These are phyloP conservation scores for Drosophila stalkeri DNA, from an alignment of 2,888 invertebrate species.

Conservation along the genomic window DNA sequence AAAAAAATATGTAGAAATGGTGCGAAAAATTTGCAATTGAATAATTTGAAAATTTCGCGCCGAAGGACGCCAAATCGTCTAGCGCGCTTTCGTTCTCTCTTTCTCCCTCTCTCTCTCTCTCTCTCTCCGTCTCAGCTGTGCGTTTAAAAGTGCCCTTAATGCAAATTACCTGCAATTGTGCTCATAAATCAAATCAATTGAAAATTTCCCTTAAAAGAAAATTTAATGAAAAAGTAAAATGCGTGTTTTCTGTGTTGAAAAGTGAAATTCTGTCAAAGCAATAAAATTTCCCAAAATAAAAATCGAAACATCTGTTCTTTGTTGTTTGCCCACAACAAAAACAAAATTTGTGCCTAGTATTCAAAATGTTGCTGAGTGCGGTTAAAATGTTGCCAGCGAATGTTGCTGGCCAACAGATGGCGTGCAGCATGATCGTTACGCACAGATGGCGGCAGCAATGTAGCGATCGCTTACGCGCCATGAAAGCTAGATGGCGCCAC, in stretches of 20 bases:
- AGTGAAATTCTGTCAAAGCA: slow-evolving; percentile 73
- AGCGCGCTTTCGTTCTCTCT: background rate
- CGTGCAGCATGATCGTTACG: slow-evolving; percentile 20
- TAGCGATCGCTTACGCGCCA: slow-evolving; percentile 15
- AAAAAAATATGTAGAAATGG: background rate
- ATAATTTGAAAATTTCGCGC: background rate
- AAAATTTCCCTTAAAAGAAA: slow-evolving; percentile 9
- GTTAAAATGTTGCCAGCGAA: slow-evolving; percentile 35
- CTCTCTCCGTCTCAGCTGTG: slow-evolving; percentile 2
- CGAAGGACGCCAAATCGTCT: slow-evolving; percentile 22
- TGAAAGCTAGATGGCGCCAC: slow-evolving; percentile 39
- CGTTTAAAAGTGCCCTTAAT: slow-evolving; percentile 16
- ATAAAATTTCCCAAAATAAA: slow-evolving; percentile 82
- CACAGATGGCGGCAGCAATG: slow-evolving; percentile 40
- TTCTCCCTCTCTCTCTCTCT: background rate
- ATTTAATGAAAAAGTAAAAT: background rate
- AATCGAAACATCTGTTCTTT: slow-evolving; percentile 77
- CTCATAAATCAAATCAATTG: slow-evolving; percentile 17
- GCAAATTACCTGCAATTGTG: slow-evolving; percentile 40
- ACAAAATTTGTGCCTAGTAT: slow-evolving; percentile 32
- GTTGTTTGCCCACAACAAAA: slow-evolving; percentile 44
- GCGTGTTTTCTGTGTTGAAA: slow-evolving; percentile 43
- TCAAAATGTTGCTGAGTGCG: slow-evolving; percentile 24
- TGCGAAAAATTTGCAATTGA: slow-evolving; percentile 1
- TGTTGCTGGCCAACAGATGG: slow-evolving; percentile 54